These are phyloP conservation scores for Parelbella ahira DNA, from an alignment of 2,888 invertebrate species.

Conservation along the genomic window DNA sequence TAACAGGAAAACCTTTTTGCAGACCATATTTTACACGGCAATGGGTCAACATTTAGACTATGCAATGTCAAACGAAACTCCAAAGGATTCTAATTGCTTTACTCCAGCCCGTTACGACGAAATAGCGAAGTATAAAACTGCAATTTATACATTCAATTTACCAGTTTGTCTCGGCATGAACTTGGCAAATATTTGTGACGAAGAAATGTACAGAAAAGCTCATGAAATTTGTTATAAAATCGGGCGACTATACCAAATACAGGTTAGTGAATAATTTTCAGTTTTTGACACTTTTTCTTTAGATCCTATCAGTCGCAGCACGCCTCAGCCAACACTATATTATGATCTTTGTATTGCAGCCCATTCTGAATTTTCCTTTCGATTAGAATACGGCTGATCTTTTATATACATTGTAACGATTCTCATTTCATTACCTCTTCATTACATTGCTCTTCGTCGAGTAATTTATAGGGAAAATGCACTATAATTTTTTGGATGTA, in stretches of 20 bases:
- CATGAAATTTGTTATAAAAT: constrained; percentile 91
- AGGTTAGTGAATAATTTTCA: constrained; percentile 78
- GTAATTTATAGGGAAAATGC: no score
- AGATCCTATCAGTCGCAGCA: no score
- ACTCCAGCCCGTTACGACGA: constrained; percentile 90
- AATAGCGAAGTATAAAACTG: constrained; percentile 93
- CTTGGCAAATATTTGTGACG: constrained; percentile 85
- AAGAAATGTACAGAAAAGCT: constrained; percentile 85
- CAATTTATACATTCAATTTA: constrained; percentile 93
- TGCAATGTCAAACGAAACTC: constrained; percentile 74
- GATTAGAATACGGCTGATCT: no score
- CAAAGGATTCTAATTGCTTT: constrained; percentile 72
- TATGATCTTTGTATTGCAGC: no score
- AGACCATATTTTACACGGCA: constrained; percentile 82
- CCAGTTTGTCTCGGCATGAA: constrained; percentile 92
- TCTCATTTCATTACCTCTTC: no score
- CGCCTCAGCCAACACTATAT: no score
- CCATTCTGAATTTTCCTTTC: no score
- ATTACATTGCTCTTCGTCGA: no score
- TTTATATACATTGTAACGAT: no score
- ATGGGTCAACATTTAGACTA: constrained; percentile 91
- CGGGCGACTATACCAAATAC: constrained; percentile 95
- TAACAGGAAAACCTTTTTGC: constrained; percentile 36
- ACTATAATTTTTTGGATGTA: no score
- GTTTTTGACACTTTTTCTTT: constrained; percentile 93